These are phyloP conservation scores for Drosophila borealis DNA, from an alignment of 2,888 invertebrate genomes.

Conservation along the genomic window DNA sequence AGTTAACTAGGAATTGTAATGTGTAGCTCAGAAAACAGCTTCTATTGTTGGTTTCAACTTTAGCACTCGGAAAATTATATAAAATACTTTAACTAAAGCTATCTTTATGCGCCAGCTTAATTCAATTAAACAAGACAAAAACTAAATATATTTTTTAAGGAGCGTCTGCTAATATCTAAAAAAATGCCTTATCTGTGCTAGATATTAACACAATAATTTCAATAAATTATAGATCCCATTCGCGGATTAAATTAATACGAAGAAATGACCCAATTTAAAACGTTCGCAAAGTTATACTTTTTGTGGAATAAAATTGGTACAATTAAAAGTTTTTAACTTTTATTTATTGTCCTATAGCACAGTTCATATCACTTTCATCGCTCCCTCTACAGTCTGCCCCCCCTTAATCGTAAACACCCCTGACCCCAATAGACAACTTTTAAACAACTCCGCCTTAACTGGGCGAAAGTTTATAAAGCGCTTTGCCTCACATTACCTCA, in stretches of 20 bases:
- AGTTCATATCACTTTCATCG: conserved; percentile 43
- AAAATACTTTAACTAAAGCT: too few relatives aligned
- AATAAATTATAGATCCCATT: too few relatives aligned
- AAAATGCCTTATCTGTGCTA: too few relatives aligned
- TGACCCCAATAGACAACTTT: conserved; percentile 65
- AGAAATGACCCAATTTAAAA: background rate
- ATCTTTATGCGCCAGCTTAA: too few relatives aligned
- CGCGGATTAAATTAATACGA: background rate
- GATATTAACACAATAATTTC: too few relatives aligned
- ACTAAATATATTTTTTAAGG: too few relatives aligned
- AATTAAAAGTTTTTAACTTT: conserved; percentile 7
- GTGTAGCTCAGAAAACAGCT: too few relatives aligned
- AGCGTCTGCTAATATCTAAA: too few relatives aligned
- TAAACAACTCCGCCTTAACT: conserved; percentile 43
- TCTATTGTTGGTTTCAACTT: too few relatives aligned
- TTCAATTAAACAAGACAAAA: too few relatives aligned
- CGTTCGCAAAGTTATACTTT: background rate
- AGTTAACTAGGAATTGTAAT: too few relatives aligned
- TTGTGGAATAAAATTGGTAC: background rate
- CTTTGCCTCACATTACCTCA: conserved; percentile 12
- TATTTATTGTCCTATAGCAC: conserved; percentile 8
- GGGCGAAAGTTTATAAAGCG: conserved; percentile 33
- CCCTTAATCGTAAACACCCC: conserved; percentile 34
- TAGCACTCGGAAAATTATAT: too few relatives aligned
- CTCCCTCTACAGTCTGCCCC: conserved; percentile 3